Percentiles rank a stretch among this genome's conserved stretches.
Conservation (phyloP, 1,140 invertebrate species). For the Parapsyche elsis region DNA sequence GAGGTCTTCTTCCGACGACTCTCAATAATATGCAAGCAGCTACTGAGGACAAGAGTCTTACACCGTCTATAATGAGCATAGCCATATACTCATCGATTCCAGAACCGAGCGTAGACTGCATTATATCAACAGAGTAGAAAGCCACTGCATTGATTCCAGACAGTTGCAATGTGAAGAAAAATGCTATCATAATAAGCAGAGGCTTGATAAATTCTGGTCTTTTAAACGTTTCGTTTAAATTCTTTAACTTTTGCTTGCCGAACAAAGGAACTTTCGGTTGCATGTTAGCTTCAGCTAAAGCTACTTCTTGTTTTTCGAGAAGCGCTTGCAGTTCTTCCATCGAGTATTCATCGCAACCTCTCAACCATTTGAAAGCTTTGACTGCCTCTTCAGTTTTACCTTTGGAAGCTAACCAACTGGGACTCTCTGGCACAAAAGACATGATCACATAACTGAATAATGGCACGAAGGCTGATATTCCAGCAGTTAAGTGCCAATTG, state of each 20-base stretch:
- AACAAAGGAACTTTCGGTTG: conserved; percentile 51
- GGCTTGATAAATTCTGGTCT: conserved; percentile 69
- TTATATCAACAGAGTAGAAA: conserved; percentile 78
- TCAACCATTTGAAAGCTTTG: conserved; percentile 66
- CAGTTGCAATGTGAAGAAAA: conserved; percentile 73
- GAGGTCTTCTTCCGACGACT: conserved; percentile 68
- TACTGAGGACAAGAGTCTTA: conserved; percentile 72
- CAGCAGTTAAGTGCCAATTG: conserved; percentile 70
- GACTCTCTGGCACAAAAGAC: conserved; percentile 75
- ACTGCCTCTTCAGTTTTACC: conserved; percentile 66
- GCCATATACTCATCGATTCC: conserved; percentile 70
- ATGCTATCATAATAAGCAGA: conserved; percentile 70
- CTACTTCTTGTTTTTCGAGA: conserved; percentile 61
- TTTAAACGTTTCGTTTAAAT: conserved; percentile 60
- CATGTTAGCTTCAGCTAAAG: conserved; percentile 57
- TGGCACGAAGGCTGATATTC: conserved; percentile 67
- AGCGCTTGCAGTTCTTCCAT: conserved; percentile 65
- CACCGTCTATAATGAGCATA: conserved; percentile 75
- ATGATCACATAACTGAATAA: conserved; percentile 64
- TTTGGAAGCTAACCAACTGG: conserved; percentile 74
- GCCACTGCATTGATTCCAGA: conserved; percentile 76
- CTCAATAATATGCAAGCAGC: conserved; percentile 71
- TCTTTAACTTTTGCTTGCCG: conserved; percentile 45
- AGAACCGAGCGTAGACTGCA: conserved; percentile 67
- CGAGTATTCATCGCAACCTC: conserved; percentile 66